These are phyloP conservation scores for Drosophila kurseongensis DNA, from an alignment of 1,140 invertebrate species.

Conservation along the genomic window DNA sequence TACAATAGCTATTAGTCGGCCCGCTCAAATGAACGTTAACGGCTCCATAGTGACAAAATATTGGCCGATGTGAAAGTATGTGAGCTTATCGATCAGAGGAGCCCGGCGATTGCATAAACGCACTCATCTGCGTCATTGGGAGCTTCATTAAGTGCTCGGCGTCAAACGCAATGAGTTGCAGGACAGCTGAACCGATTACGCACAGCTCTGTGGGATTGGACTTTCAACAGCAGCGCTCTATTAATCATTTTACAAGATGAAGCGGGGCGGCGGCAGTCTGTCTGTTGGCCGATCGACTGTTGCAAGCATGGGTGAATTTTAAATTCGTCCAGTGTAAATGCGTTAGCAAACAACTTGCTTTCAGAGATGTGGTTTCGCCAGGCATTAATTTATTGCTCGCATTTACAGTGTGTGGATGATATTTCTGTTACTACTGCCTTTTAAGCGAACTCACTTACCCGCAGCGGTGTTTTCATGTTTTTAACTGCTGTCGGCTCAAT, in stretches of 20 bases:
- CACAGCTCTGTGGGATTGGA: slow-evolving; percentile 6
- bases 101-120: slow-evolving; percentile 48
- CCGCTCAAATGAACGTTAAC: slow-evolving; percentile 23
- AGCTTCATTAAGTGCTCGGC: slow-evolving; percentile 51
- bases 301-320: slow-evolving; percentile 18
- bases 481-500: slow-evolving; percentile 9
- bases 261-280: background rate
- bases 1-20: slow-evolving; percentile 14
- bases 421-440: slow-evolving; percentile 16
- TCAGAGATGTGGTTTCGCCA: background rate
- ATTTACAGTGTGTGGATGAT: slow-evolving; percentile 3
- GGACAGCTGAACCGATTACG: slow-evolving; percentile 46
- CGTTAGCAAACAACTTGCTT: slow-evolving; percentile 9
- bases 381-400: background rate
- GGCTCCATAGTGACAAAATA: slow-evolving; percentile 45
- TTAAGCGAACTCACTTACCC: slow-evolving; percentile 10
- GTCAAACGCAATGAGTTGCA: slow-evolving; percentile 49
- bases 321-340: background rate
- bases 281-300: slow-evolving; percentile 7
- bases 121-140: slow-evolving; percentile 32
- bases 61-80: slow-evolving; percentile 27
- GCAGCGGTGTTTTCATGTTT: slow-evolving; percentile 3
- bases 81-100: slow-evolving; percentile 58
- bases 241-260: slow-evolving; percentile 38
- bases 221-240: slow-evolving; percentile 34